phyloP scores from a whole-genome alignment of 2,888 invertebrate genomes.

The Osedax frankpressi region DNA sequence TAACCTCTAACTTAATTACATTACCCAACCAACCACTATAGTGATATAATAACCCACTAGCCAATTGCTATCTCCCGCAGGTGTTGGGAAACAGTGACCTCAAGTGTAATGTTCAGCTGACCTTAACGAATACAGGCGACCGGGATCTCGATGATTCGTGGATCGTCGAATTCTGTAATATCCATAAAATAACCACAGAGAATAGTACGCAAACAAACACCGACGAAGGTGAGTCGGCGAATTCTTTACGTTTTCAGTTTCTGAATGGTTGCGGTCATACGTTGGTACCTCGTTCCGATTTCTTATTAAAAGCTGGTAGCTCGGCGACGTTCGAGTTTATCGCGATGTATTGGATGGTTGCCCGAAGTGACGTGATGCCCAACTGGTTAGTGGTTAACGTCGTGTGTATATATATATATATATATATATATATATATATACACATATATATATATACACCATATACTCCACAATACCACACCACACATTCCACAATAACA shows the following conservation, averaged over 20 bases:
- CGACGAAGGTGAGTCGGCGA: not conserved
- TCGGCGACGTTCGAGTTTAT: not conserved
- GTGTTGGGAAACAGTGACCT: not conserved
- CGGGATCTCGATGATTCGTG: not conserved
- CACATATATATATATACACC: not conserved
- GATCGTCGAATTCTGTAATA: not conserved
- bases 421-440: not conserved
- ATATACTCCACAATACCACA: too few relatives aligned
- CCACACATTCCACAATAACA: too few relatives aligned
- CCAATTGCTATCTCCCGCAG: not conserved
- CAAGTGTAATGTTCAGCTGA: not conserved
- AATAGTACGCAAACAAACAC: not conserved
- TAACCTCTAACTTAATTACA: not conserved
- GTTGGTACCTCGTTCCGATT: not conserved
- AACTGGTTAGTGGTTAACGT: conserved; percentile 24
- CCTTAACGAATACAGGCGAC: not conserved
- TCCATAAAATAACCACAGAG: not conserved
- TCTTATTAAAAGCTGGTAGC: not conserved
- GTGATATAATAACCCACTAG: not conserved
- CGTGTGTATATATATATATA: not conserved
- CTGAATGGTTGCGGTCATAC: conserved; percentile 22
- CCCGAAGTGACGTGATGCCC: conserved; percentile 25
- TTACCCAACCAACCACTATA: not conserved
- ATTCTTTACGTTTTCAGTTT: conserved; percentile 8
- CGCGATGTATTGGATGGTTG: conserved; percentile 19